Conservation (phyloP, 2,797 vertebrate species). For the Garrulus glandarius region DNA sequence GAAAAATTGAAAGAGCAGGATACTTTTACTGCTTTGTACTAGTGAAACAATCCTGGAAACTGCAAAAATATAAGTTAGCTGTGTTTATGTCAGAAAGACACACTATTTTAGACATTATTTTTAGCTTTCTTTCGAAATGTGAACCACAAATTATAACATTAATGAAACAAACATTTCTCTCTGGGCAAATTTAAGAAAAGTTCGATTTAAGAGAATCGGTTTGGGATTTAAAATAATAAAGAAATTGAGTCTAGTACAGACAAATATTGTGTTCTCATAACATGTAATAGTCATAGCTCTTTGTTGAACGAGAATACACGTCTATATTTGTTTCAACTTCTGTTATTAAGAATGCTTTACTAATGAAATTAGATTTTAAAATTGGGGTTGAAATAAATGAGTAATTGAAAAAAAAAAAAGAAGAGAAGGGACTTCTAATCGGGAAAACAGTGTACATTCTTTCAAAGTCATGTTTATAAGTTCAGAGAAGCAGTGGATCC, state of each 20-base stretch:
- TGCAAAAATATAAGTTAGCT: conserved; percentile 30
- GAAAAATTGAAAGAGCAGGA: conserved; percentile 51
- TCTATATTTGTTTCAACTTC: conserved; percentile 1
- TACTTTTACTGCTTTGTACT: conserved; percentile 23
- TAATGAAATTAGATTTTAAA: conserved; percentile 46
- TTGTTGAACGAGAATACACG: neutral
- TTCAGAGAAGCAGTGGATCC: conserved; percentile 37
- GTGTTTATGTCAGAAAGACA: conserved; percentile 1
- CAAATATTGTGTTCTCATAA: neutral
- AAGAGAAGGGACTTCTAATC: conserved; percentile 7
- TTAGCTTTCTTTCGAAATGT: neutral
- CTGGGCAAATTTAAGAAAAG: neutral
- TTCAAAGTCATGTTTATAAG: conserved; percentile 63
- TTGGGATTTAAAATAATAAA: conserved; percentile 23
- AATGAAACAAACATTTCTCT: neutral
- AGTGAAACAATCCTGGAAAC: conserved; percentile 28
- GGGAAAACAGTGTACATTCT: conserved; percentile 61
- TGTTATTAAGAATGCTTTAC: conserved; percentile 38
- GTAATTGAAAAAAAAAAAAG: conserved; percentile 24
- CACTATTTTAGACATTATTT: conserved; percentile 10
- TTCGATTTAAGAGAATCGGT: neutral
- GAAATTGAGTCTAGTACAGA: neutral
- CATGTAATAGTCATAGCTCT: neutral
- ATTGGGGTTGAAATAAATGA: conserved; percentile 34
- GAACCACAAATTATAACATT: conserved; percentile 2